Base-by-base conservation (phyloP, 2,797 vertebrate species). In the Sebastes baramenuke region DNA sequence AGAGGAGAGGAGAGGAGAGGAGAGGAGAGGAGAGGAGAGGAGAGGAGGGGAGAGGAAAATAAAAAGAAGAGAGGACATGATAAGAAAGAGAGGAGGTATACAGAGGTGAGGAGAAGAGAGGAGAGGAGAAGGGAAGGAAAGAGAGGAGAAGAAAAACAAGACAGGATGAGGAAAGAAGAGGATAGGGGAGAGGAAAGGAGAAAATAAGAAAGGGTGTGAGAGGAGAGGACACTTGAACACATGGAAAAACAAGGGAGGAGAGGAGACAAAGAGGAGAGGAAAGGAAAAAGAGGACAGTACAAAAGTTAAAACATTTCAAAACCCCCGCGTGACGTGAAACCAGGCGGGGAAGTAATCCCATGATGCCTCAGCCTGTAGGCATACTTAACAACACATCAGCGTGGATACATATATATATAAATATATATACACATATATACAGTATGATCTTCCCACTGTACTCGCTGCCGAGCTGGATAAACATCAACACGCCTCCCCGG, bases 351-450 rank as follows among this genome's bases (percentile, higher is more conserved):
- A 18, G 29, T 65, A 29, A 83, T 81, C 65, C 55, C 54, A 13
- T 36, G 77, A 55, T 34, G 72, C 74, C 52, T 1, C 59, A 6
- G 74, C 74, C 69, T 24, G 24, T 18, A 16, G 79, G 62, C 27
- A 9, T 8, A 52, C 25, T 62, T 32, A 70, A 46, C 30, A 75
- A 24, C 62, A 56, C 46, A 66, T 32, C 30, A 14, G 61, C 22
- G 29, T 2, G 3, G 36, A 38, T 38, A 38, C 12, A 11, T 20
- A 11, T 61, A 60, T 20, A 32, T 60, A 8, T 64, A 12, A 12
- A 24, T 36, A 24, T 13, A 36, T 13, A 36, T 12, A 36, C 34
- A 13, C 12, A 14, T 36, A 5, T 4, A n/a, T 66, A 18, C 13
- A 36, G 42, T 25, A 7, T 14, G 30, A 30, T 67, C 61, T 66